These are phyloP conservation scores for Grammomys surdaster DNA, from an alignment of 2,113 vertebrate species.

Conservation along the genomic window DNA sequence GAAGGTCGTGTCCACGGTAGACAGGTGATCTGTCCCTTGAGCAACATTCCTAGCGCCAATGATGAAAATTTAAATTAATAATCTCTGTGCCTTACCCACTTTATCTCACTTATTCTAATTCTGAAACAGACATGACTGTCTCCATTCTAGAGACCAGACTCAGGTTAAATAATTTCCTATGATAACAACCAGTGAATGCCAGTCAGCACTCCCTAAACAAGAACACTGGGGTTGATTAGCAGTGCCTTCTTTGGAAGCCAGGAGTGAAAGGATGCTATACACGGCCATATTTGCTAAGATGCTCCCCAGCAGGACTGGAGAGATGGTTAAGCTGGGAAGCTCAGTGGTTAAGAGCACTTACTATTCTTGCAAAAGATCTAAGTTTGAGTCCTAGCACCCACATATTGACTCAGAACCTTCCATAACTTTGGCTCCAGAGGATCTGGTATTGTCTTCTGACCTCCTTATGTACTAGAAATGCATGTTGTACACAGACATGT, in stretches of 20 bases:
- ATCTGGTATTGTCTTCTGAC: accelerated
- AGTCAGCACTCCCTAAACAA: not conserved
- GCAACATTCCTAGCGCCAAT: not conserved
- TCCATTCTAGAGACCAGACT: constrained; percentile 24
- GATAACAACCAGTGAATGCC: not conserved
- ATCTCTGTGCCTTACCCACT: not conserved
- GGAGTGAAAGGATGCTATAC: not conserved
- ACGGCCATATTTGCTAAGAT: not conserved
- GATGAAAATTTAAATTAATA: not conserved
- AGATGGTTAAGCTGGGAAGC: not conserved
- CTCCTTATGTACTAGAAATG: too few relatives aligned
- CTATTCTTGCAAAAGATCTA: not conserved
- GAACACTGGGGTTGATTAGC: accelerated
- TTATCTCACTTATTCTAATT: not conserved
- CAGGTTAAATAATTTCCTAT: not conserved
- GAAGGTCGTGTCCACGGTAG: too few relatives aligned
- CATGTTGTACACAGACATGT: too few relatives aligned
- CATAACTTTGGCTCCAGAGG: not conserved
- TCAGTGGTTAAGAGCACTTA: not conserved
- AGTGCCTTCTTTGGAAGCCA: not conserved
- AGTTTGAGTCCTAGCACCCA: not conserved
- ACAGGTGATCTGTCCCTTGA: not conserved
- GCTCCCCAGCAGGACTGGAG: not conserved
- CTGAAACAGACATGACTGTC: not conserved
- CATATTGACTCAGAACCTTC: not conserved